phyloP scores from a whole-genome alignment of 2,888 invertebrate species.

The Aporophyla lueneburgensis region DNA sequence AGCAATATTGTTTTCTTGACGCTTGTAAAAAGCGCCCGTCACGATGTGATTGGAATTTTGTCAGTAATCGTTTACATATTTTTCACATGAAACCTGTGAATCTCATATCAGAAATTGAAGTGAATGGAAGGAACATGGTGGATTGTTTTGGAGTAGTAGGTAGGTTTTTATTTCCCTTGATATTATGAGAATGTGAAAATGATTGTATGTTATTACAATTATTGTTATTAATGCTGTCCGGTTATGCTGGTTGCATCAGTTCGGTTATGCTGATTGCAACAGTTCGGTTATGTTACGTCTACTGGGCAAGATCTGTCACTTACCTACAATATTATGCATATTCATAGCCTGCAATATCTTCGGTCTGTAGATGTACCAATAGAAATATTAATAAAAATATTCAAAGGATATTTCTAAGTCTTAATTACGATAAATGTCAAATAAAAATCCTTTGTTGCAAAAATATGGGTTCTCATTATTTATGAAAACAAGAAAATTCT shows the following conservation, averaged over 20 bases:
- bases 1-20: conserved; percentile 34
- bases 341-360: background rate
- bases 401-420: conserved; percentile 21
- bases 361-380: background rate
- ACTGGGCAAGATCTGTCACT: background rate
- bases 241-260: background rate
- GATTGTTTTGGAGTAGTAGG: background rate
- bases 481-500: conserved; percentile 42
- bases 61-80: conserved; percentile 1
- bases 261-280: background rate
- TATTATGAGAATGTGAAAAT: background rate
- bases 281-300: too few species aligned
- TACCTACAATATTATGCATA: background rate
- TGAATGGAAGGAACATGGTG: background rate
- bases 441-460: conserved; percentile 47
- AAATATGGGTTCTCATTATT: conserved; percentile 52
- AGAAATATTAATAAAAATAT: conserved; percentile 32
- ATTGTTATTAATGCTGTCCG: too few species aligned
- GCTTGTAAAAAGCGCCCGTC: conserved; percentile 24
- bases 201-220: background rate
- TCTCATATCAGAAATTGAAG: background rate
- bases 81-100: background rate
- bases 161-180: too few species aligned
- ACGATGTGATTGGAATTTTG: conserved; percentile 34
- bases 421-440: conserved; percentile 19